These are phyloP conservation scores for Silurus lanzhouensis DNA, from an alignment of 2,797 vertebrate genomes.

Conservation along the genomic window DNA sequence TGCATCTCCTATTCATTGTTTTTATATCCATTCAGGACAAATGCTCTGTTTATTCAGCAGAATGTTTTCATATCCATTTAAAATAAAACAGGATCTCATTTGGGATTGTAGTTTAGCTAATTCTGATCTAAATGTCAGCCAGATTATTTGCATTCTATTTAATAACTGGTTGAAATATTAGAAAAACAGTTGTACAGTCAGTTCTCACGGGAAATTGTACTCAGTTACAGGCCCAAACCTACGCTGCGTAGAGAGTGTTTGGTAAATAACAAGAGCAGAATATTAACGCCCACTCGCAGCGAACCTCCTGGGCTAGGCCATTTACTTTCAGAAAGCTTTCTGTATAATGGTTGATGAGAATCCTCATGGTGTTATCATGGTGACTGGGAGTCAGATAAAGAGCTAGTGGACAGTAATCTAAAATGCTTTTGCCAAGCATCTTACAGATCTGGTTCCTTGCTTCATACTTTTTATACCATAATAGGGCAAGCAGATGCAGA, in stretches of 20 bases:
- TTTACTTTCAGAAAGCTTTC: neutral
- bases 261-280: conserved; percentile 34
- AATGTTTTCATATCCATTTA: neutral
- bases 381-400: conserved; percentile 32
- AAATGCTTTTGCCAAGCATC: conserved; percentile 23
- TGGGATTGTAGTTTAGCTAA: neutral
- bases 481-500: no score
- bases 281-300: conserved; percentile 24
- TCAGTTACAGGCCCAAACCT: conserved; percentile 16
- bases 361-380: conserved; percentile 1
- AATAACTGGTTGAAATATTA: conserved; percentile 47
- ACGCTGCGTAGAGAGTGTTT: conserved; percentile 13
- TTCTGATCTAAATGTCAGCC: conserved; percentile 22
- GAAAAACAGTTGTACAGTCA: neutral
- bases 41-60: neutral
- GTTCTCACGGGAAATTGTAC: conserved; percentile 5
- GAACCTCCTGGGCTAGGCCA: conserved; percentile 21
- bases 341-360: neutral
- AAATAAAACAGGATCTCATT: neutral
- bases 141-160: conserved; percentile 40
- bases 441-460: neutral
- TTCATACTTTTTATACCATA: no score
- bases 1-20: neutral
- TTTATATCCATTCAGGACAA: neutral
- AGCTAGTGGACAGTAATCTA: neutral